Base-by-base conservation (phyloP, 1,140 invertebrate species). In the Oryzaephilus surinamensis region DNA sequence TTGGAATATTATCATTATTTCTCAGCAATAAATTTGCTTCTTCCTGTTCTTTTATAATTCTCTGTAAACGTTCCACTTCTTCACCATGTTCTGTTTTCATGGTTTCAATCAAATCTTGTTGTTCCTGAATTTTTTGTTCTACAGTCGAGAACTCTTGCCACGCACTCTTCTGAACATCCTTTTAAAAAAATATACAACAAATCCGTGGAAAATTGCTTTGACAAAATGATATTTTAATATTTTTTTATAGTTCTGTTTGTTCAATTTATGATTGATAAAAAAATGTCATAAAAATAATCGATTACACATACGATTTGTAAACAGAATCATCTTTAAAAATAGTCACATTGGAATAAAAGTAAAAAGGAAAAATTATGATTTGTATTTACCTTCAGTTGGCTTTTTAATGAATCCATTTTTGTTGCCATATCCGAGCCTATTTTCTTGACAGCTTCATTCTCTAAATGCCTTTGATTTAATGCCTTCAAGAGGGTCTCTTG, bases 21-120 rank as follows among this genome's bases (percentile, higher is more conserved):
- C 40, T 48, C 10, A 46, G 15, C 18, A 38, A 32, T 21, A 70
- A 44, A 32, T 57, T 62, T 55, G 58, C 31, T n/a, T 72, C 69
- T 38, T 71, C 65, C 38, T 72, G 73, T 35, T 70, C 66, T 34
- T 69, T 71, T 15, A 74, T 50, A 15, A 72, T 41, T 38, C 62
- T 48, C 39, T 66, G 62, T 7, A 74, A 54, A 19, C 64, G 55
- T 26, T 65, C 53, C 17, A 71, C 43, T 54, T 74, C 71, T 33
- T 60, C 55, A 31, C 60, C 51, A 52, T 72, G 66, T 32, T 71
- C 63, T 2, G 57, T 46, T 48, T 70, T 72, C 60, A 72, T 63
- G 27, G 56, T 50, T 28, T 62, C 60, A 2, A 68, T 64, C 13
- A 55, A 55, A 2, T 60, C 34, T 43, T 71, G 63, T 44, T 72